These are phyloP conservation scores for Trematocara variabile DNA, from an alignment of 2,113 vertebrate genomes.

Conservation along the genomic window DNA sequence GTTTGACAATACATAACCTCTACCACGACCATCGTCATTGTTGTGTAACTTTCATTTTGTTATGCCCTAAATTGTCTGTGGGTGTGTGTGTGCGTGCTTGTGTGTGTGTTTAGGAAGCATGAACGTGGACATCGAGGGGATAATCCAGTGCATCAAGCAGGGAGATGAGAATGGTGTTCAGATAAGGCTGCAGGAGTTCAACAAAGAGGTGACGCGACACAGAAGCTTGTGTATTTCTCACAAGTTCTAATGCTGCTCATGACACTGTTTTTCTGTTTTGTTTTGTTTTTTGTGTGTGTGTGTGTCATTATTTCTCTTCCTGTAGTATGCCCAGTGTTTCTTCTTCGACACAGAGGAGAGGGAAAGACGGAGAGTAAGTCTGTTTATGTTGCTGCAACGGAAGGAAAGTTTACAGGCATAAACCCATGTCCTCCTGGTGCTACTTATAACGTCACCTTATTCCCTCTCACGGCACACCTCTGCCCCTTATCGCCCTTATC, in stretches of 20 bases:
- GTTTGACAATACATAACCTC: not conserved
- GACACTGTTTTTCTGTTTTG: not conserved
- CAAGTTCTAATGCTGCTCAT: not conserved
- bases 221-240: not conserved
- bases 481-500: not conserved
- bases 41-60: slow-evolving; percentile 48
- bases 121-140: slow-evolving; percentile 69
- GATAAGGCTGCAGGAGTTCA: slow-evolving; percentile 68
- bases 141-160: slow-evolving; percentile 72
- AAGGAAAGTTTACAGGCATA: not conserved
- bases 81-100: not conserved
- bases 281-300: not conserved
- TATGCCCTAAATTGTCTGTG: not conserved
- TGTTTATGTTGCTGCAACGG: not conserved
- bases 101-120: slow-evolving; percentile 23
- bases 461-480: not conserved
- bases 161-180: slow-evolving; percentile 67
- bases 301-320: not conserved
- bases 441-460: not conserved
- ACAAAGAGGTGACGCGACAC: slow-evolving; percentile 62
- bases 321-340: slow-evolving; percentile 76
- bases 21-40: not conserved
- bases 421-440: not conserved
- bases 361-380: slow-evolving; percentile 66
- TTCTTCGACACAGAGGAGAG: slow-evolving; percentile 73